A percentile compares a stretch with the other conserved stretches of the same genome.
Conservation (phyloP, 2,888 invertebrate species). For the Mechanitis mazaeus region DNA sequence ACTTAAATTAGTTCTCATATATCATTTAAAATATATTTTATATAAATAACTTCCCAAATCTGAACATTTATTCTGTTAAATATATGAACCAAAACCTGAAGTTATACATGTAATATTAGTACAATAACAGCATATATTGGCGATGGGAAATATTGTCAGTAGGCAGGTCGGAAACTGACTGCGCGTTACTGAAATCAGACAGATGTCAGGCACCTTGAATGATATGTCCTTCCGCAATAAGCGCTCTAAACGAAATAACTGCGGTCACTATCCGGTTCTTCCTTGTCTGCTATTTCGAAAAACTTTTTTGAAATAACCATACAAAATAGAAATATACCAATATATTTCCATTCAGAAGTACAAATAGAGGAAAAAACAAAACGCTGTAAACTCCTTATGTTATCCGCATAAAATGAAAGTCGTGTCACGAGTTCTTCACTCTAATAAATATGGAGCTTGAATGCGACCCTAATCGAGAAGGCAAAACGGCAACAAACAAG, state of each 20-base stretch:
- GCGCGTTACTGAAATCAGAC: conserved; percentile 60
- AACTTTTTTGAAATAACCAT: background rate
- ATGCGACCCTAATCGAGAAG: conserved; percentile 73
- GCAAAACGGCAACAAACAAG: conserved; percentile 73
- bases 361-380: conserved; percentile 48
- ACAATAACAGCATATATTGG: conserved; percentile 26
- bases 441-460: conserved; percentile 72
- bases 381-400: conserved; percentile 36
- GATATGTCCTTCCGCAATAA: conserved; percentile 69
- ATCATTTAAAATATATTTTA: too few relatives aligned
- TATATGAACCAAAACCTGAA: too few relatives aligned
- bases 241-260: conserved; percentile 35
- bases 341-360: conserved; percentile 34
- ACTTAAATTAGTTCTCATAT: too few relatives aligned
- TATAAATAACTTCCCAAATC: too few relatives aligned
- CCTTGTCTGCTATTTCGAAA: conserved; percentile 34
- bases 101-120: too few relatives aligned
- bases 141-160: conserved; percentile 50
- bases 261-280: conserved; percentile 40
- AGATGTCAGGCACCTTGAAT: conserved; percentile 60
- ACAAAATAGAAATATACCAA: background rate
- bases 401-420: conserved; percentile 68
- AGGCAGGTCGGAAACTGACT: conserved; percentile 65
- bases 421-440: conserved; percentile 67
- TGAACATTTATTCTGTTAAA: conserved; percentile 3